Conservation (phyloP, 92 coral and sea anemone species). For the Meandrina meandrites region DNA sequence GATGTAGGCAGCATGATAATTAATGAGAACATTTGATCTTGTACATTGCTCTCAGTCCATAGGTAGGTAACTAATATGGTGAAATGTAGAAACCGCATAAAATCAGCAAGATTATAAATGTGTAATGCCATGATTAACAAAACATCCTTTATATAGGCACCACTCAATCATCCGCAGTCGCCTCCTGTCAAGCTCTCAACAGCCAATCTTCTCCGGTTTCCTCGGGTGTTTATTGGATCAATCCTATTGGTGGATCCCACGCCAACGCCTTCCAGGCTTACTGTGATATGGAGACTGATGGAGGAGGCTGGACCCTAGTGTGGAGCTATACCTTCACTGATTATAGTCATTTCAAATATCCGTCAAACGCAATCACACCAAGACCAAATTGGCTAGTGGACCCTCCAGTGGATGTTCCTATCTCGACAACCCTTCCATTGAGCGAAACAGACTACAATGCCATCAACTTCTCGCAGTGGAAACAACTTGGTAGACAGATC, state of each 20-base stretch:
- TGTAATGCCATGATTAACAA: background rate
- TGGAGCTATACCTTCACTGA: conserved; percentile 33
- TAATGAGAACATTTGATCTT: too few species aligned
- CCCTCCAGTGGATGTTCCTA: background rate
- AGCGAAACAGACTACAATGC: conserved; percentile 44
- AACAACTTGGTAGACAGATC: conserved; percentile 50
- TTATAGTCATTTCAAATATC: background rate
- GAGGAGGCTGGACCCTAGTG: conserved; percentile 42
- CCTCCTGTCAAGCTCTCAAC: conserved; percentile 34
- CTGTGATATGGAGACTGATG: conserved; percentile 53
- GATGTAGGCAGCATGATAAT: too few species aligned
- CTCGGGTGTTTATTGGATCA: conserved; percentile 66
- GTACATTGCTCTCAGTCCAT: too few species aligned
- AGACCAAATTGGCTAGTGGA: conserved; percentile 18
- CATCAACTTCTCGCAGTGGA: conserved; percentile 52
- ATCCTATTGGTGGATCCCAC: conserved; percentile 41
- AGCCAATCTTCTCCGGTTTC: conserved; percentile 1
- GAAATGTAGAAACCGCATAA: too few species aligned
- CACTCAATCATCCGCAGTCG: background rate
- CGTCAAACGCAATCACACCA: conserved; percentile 29
- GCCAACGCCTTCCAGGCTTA: conserved; percentile 54
- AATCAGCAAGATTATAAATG: background rate
- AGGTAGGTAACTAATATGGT: too few species aligned
- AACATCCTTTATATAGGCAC: background rate
- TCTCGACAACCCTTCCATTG: conserved; percentile 40